These are phyloP conservation scores for Lamellibrachia columna DNA, from an alignment of 2,888 invertebrate genomes.

Conservation along the genomic window DNA sequence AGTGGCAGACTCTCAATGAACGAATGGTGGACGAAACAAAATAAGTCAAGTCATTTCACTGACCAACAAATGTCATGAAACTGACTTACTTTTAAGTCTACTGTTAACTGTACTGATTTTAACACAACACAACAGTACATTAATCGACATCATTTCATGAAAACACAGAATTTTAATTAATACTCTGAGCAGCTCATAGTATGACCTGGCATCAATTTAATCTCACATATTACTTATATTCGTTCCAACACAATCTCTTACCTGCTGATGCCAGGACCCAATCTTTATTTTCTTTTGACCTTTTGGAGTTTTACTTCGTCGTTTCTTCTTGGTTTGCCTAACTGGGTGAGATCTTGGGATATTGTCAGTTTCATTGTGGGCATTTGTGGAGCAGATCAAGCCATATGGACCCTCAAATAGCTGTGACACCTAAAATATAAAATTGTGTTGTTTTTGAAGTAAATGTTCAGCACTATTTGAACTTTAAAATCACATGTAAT, in stretches of 20 bases:
- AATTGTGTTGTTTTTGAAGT: neutral
- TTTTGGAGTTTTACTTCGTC: neutral
- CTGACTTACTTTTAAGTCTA: too few relatives aligned
- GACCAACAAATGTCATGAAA: too few relatives aligned
- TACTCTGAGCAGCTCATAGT: too few relatives aligned
- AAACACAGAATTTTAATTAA: neutral
- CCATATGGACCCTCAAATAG: slow-evolving; percentile 48
- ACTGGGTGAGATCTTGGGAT: slow-evolving; percentile 32
- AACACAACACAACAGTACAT: too few relatives aligned
- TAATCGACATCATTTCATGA: neutral
- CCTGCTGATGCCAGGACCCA: neutral
- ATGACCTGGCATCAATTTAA: too few relatives aligned
- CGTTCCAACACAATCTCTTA: neutral
- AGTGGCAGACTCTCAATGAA: neutral
- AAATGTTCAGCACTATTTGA: neutral
- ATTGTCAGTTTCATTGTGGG: slow-evolving; percentile 49
- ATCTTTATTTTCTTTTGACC: neutral
- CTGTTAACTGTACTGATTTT: too few relatives aligned
- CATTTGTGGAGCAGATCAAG: slow-evolving; percentile 40
- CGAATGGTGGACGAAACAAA: too few relatives aligned
- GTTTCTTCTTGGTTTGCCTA: slow-evolving; percentile 33
- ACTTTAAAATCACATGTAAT: neutral
- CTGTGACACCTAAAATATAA: neutral
- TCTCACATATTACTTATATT: neutral
- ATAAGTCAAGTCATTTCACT: too few relatives aligned